These are phyloP conservation scores for Tyrophagus putrescentiae DNA, from an alignment of 1,140 invertebrate species.

Conservation along the genomic window DNA sequence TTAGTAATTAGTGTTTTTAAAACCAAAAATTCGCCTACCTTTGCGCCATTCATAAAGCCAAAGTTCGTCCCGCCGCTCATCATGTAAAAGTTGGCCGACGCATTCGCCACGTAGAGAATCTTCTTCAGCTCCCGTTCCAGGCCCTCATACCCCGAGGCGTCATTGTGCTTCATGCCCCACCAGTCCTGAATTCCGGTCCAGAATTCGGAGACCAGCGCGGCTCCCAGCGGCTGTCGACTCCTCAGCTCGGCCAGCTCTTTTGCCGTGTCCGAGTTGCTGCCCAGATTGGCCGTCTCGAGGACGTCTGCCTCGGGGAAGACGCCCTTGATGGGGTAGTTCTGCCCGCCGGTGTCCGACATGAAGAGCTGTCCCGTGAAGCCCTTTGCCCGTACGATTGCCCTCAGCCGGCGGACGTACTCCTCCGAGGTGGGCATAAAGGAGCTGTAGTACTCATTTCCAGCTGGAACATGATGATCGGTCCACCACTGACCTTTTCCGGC, in stretches of 20 bases:
- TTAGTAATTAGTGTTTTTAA: no score
- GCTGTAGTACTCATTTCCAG: no score
- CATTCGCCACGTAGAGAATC: conserved; percentile 28
- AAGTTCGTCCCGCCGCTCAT: conserved; percentile 25
- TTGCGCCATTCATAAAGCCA: conserved; percentile 33
- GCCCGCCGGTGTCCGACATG: no score
- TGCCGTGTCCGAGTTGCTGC: not conserved
- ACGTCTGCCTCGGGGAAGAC: no score
- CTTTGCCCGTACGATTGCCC: no score
- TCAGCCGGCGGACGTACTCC: no score
- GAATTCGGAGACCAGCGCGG: conserved; percentile 32
- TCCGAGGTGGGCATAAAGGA: no score
- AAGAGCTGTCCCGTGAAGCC: no score
- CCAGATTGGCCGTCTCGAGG: conserved; percentile 16
- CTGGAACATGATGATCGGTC: no score
- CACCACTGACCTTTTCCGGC: conserved; percentile 35
- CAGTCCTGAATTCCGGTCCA: conserved; percentile 33
- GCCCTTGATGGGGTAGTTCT: no score
- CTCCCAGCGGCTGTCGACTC: conserved; percentile 28
- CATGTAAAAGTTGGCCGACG: conserved; percentile 31
- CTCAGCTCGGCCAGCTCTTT: conserved; percentile 23
- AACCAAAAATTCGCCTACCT: no score
- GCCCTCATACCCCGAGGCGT: conserved; percentile 9
- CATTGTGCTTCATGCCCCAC: conserved; percentile 29
- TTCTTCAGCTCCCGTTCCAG: conserved; percentile 24